A percentile compares a stretch with the other conserved stretches of the same genome.
These are phyloP conservation scores for Phoenoteleia sp. DNA, from an alignment of 2,888 invertebrate species.

Conservation along the genomic window DNA sequence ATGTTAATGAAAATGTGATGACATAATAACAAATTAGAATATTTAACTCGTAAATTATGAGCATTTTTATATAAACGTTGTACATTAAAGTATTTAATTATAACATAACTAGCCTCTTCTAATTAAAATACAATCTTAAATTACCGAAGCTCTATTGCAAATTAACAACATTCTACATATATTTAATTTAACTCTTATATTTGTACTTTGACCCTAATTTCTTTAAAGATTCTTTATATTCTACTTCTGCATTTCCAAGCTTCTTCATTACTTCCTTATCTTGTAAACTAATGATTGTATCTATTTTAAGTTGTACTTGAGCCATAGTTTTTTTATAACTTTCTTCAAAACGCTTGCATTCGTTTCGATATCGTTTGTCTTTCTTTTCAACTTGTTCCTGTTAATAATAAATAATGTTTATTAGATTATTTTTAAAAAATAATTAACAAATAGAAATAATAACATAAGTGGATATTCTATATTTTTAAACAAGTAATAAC, in stretches of 20 bases:
- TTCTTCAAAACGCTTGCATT: slow-evolving; percentile 89
- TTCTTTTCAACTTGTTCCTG: slow-evolving; percentile 90
- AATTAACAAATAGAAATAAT: slow-evolving; percentile 7
- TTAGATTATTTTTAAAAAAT: not conserved
- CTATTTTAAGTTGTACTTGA: slow-evolving; percentile 88
- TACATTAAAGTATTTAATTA: slow-evolving; percentile 84
- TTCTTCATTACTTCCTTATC: slow-evolving; percentile 86
- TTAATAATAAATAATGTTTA: slow-evolving; percentile 62
- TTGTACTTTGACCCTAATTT: slow-evolving; percentile 85
- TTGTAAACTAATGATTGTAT: slow-evolving; percentile 86
- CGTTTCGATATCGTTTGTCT: slow-evolving; percentile 89
- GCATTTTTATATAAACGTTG: slow-evolving; percentile 76
- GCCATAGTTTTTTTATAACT: slow-evolving; percentile 88
- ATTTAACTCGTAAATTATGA: slow-evolving; percentile 41
- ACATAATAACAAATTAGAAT: slow-evolving; percentile 46
- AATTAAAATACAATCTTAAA: slow-evolving; percentile 81
- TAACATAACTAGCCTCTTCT: slow-evolving; percentile 85
- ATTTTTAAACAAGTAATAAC: no score
- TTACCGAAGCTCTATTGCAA: slow-evolving; percentile 84
- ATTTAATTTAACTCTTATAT: slow-evolving; percentile 84
- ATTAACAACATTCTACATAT: slow-evolving; percentile 80
- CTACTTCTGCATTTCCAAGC: slow-evolving; percentile 80
- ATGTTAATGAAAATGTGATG: slow-evolving; percentile 30
- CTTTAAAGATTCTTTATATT: slow-evolving; percentile 80
- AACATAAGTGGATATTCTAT: no score